A percentile compares a stretch with the other conserved stretches of the same genome.
These are phyloP conservation scores for Heterohyrax brucei DNA, from an alignment of 2,797 vertebrate genomes.

Conservation along the genomic window DNA sequence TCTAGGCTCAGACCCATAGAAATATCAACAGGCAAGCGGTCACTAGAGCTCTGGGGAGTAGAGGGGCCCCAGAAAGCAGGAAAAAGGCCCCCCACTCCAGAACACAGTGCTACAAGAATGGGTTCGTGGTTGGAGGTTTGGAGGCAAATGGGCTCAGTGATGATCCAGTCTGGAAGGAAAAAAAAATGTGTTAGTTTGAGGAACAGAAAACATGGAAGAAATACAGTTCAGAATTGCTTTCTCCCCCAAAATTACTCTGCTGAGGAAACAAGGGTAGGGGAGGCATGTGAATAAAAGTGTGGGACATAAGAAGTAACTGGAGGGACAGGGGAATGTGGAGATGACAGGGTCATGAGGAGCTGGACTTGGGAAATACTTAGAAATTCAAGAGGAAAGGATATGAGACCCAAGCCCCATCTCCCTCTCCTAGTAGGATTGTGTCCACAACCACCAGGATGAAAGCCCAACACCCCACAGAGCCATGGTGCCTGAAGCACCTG, in stretches of 20 bases:
- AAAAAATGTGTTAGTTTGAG: background rate
- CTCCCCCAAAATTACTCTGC: background rate
- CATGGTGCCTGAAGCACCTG: background rate
- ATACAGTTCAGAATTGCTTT: background rate
- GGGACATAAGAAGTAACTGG: background rate
- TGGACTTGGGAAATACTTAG: background rate
- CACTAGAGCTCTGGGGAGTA: slow-evolving; percentile 56
- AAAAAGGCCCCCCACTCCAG: background rate
- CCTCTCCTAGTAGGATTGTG: background rate
- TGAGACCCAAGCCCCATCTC: background rate
- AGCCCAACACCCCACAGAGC: background rate
- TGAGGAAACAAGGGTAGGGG: no score
- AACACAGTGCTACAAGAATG: slow-evolving; percentile 88
- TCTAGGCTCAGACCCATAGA: slow-evolving; percentile 72
- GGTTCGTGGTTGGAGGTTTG: slow-evolving; percentile 88
- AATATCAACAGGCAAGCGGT: slow-evolving; percentile 72
- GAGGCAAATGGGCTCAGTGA: slow-evolving; percentile 82
- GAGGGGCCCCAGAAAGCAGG: background rate
- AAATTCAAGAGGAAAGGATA: background rate
- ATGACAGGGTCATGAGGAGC: background rate
- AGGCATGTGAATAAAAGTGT: fast-evolving
- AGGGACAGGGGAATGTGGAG: background rate
- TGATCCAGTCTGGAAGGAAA: slow-evolving; percentile 80
- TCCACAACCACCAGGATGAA: background rate
- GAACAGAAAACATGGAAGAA: background rate